A percentile compares a stretch with the other conserved stretches of the same genome.
Evolutionary conservation across 2,113 vertebrate genomes (phyloP).

Genomic region (Zosterops pallidus): DNA sequence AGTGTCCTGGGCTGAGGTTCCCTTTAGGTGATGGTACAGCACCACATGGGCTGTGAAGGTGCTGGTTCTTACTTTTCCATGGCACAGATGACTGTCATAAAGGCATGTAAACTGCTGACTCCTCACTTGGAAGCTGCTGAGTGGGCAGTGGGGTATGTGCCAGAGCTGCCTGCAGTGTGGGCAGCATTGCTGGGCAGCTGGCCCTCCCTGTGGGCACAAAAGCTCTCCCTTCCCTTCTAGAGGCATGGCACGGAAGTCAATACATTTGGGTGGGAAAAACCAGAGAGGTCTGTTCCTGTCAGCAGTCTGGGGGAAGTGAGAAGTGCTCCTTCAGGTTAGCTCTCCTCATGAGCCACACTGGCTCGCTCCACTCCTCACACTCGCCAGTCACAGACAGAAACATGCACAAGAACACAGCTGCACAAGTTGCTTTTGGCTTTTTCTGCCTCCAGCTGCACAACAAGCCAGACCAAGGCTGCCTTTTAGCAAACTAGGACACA

Average conservation of each 20-base stretch:
- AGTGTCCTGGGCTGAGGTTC: not conserved
- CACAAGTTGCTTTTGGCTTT: not conserved
- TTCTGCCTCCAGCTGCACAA: not conserved
- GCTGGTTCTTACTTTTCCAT: not conserved
- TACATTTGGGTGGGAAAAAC: not conserved
- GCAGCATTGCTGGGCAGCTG: not conserved
- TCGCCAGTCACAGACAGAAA: not conserved
- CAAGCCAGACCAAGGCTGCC: not conserved
- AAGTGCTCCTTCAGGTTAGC: not conserved
- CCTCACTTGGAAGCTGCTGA: not conserved
- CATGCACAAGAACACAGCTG: rapidly evolving
- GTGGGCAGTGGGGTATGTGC: not conserved
- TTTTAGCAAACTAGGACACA: not conserved
- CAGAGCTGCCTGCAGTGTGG: not conserved
- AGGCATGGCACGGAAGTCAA: rapidly evolving
- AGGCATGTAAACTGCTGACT: not conserved
- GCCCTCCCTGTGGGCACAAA: not conserved
- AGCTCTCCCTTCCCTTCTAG: not conserved
- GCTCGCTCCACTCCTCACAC: rapidly evolving
- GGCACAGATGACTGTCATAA: not conserved
- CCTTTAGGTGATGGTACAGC: not conserved
- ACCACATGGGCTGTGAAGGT: not conserved
- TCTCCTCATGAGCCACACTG: not conserved
- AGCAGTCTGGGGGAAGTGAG: not conserved
- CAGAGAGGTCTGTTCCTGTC: not conserved